Conservation (phyloP, 1,140 invertebrate species). For the Octopus bimaculoides region DNA sequence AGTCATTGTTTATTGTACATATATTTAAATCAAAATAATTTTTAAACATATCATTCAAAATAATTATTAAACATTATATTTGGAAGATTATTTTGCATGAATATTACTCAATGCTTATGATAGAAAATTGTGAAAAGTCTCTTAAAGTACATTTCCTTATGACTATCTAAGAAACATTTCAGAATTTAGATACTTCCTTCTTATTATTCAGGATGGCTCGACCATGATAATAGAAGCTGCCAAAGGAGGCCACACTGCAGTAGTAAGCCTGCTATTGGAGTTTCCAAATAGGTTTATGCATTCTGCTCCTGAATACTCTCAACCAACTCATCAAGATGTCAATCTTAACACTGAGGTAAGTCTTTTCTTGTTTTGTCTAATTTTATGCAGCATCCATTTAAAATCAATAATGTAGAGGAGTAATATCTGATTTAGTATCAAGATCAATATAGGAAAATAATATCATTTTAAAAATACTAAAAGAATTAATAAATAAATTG, state of each 20-base stretch:
- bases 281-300: slow-evolving; percentile 71
- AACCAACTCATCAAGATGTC: slow-evolving; percentile 29
- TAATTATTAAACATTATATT: no score
- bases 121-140: no score
- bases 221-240: slow-evolving; percentile 98
- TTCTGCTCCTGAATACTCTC: slow-evolving; percentile 53
- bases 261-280: slow-evolving; percentile 91
- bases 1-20: background rate
- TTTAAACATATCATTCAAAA: background rate
- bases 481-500: no score
- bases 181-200: background rate
- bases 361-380: background rate
- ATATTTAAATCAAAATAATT: background rate
- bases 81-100: no score
- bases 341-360: slow-evolving; percentile 4
- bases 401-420: no score
- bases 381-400: background rate
- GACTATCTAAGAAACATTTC: no score
- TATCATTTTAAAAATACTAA: no score
- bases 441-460: no score
- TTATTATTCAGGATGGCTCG: slow-evolving; percentile 77
- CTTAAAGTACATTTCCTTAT: no score
- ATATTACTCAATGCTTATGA: no score
- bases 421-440: no score
- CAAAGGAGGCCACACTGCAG: slow-evolving; percentile 92